Base-by-base conservation (phyloP, 2,888 invertebrate species). In the Oligia latruncula region DNA sequence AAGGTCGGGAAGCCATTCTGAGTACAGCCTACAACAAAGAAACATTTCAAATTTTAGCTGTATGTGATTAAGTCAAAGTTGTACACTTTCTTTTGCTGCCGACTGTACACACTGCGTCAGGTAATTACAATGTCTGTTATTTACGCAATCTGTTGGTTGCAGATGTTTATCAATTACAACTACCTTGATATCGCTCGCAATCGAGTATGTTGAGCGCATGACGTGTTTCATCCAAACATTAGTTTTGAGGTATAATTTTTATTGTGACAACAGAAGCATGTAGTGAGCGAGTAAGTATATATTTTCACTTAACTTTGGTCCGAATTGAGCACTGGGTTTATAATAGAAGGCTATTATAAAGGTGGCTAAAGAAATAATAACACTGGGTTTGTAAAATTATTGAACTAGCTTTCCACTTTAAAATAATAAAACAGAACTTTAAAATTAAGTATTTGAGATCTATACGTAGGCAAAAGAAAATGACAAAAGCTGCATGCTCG, bases 261-360 rank as follows among this genome's bases (percentile, higher is more conserved):
- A 80, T 78, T 81, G 84, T 68, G 49, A 84, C 82, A 58, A 78
- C 75, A 70, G 15, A 65, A 52, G 43, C 52, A 65, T 66, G 62
- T 62, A 20, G n/a, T 71, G 71, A 72, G 68, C 58, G 66, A 64
- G 60, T 71, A 80, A 85, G 76, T 85, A 73, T 72, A 76, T 87
- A 85, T 85, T 81, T 85, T 87, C 88, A 85, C 88, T 85, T 85
- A 85, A 81, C 85, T 87, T 87, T 81, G 85, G 88, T 81, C 88
- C 82, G 77, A 85, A 75, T 85, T 77, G 85, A 87, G 85, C 83
- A 88, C 77, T 88, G 86, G 68, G 70, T 74, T 78, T 77, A 85
- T 75, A 76, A 58, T 72, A 75, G 71, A 55, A 70, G 68, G 55
- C 77, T 81, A 85, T 81, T 74, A 71, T 80, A 73, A 64, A 70